Base-by-base conservation (phyloP, 2,113 vertebrate species). In the Mystacornis crossleyi region DNA sequence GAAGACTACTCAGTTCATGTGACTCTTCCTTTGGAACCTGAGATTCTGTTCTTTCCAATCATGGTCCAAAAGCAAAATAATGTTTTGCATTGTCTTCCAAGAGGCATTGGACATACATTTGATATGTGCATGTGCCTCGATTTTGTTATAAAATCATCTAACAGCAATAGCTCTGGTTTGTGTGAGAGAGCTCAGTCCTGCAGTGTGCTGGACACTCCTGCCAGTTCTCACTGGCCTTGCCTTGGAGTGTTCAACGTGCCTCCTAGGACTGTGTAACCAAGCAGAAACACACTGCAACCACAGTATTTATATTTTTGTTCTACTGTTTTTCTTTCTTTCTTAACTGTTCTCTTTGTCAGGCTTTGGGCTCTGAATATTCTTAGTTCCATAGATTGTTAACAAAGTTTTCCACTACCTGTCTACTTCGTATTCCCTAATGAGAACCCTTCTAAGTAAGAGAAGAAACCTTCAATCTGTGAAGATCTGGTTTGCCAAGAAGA, bases 91-190 rank as follows among this genome's bases (percentile, higher is more conserved):
- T 66, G 60, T 66, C n/a, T 88, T 31, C 48, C 21, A n/a, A 1
- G 20, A 81, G 72, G 60, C 21, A 42, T 4, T 70, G 64, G 54
- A 23, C 38, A 23, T 51, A 29, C 20, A 78, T 16, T 86, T 40
- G 71, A 18, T 66, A 51, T 2, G 1, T 81, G 40, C 36, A n/a
- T 67, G 15, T 0, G 0, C 65, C 81, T 93, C 2, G 4, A 48
- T 61, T 60, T 26, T 4, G 4, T 81, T 78, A 24, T 31, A 57
- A 42, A 66, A 61, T 28, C 40, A 18, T 26, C 20, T 36, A 54
- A 54, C 17, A 57, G 77, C 66, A 65, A 29, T 34, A 75, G 29
- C 6, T 95, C 40, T 87, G 81, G 61, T 78, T 75, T 60, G 31
- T 81, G 72, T 81, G 71, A 45, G 43, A 51, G 18, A 66, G 13